Percentiles rank a stretch among this genome's conserved stretches.
These are phyloP conservation scores for Ophiothrix spiculata DNA, from an alignment of 35 echinoderm and acorn worm species.

Conservation along the genomic window DNA sequence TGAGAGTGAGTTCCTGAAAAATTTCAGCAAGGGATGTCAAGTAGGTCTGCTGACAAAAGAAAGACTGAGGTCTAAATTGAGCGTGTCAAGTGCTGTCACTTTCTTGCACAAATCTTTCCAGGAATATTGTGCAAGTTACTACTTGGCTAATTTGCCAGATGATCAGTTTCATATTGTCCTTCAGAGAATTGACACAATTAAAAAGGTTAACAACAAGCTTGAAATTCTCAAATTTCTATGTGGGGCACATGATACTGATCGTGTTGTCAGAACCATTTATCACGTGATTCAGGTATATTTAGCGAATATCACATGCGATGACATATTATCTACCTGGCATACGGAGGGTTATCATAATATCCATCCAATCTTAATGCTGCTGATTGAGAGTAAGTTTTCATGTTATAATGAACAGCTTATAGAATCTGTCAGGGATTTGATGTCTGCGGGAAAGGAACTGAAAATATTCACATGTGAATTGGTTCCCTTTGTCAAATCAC, in stretches of 20 bases:
- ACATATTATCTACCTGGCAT: too few relatives aligned
- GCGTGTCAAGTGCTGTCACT: background rate
- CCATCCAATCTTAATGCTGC: too few relatives aligned
- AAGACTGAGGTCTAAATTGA: background rate
- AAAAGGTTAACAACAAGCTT: background rate
- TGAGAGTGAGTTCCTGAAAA: background rate
- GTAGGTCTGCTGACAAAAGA: background rate
- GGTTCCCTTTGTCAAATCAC: background rate
- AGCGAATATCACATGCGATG: background rate
- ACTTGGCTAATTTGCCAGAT: conserved; percentile 15
- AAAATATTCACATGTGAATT: too few relatives aligned
- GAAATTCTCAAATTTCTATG: background rate
- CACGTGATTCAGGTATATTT: background rate
- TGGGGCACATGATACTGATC: too few relatives aligned
- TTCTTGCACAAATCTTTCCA: conserved; percentile 26
- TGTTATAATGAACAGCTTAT: background rate
- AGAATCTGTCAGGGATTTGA: background rate
- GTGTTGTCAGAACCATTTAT: too few relatives aligned
- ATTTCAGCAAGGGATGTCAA: background rate
- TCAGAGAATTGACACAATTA: background rate
- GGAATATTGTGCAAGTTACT: too few relatives aligned
- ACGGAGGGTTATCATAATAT: too few relatives aligned
- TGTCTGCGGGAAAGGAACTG: too few relatives aligned
- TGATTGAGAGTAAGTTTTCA: too few relatives aligned
- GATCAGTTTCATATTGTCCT: background rate